Conservation (phyloP, 2,113 vertebrate genomes). For the Takifugu flavidus region DNA sequence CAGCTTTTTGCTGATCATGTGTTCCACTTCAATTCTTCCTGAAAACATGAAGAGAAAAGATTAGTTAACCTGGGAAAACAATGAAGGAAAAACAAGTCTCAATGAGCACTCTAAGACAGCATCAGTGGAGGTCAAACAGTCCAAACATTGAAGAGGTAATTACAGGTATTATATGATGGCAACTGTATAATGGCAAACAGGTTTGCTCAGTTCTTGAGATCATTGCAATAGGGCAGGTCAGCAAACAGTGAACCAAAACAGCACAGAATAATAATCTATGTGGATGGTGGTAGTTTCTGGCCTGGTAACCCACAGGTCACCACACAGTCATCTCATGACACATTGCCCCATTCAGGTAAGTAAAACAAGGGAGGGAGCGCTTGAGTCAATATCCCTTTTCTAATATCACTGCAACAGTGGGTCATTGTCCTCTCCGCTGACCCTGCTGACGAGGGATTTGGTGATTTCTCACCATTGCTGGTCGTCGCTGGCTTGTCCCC, state of each 20-base stretch:
- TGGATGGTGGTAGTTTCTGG: neutral
- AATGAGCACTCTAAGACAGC: neutral
- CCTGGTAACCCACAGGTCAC: neutral
- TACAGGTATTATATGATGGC: neutral
- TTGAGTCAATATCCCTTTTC: conserved; percentile 2
- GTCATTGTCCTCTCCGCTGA: neutral
- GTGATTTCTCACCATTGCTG: conserved; percentile 58
- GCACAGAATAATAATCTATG: no score
- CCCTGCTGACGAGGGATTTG: neutral
- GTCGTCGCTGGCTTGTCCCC: conserved; percentile 27
- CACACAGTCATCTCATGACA: neutral
- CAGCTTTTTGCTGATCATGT: conserved; percentile 68
- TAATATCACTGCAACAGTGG: conserved; percentile 1
- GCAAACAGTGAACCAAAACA: no score
- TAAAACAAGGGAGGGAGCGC: neutral
- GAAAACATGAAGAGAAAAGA: conserved; percentile 36
- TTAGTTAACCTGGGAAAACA: neutral
- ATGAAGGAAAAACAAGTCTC: neutral
- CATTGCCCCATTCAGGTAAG: neutral
- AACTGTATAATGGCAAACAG: conserved; percentile 16
- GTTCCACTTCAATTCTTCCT: conserved; percentile 73
- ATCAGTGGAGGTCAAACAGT: no score
- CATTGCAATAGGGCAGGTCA: neutral
- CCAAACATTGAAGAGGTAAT: conserved; percentile 5
- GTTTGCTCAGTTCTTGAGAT: conserved; percentile 5